Percentiles rank a stretch among this genome's conserved stretches.
These are phyloP conservation scores for Drosophila testacea DNA, from an alignment of 2,888 invertebrate genomes.

Conservation along the genomic window DNA sequence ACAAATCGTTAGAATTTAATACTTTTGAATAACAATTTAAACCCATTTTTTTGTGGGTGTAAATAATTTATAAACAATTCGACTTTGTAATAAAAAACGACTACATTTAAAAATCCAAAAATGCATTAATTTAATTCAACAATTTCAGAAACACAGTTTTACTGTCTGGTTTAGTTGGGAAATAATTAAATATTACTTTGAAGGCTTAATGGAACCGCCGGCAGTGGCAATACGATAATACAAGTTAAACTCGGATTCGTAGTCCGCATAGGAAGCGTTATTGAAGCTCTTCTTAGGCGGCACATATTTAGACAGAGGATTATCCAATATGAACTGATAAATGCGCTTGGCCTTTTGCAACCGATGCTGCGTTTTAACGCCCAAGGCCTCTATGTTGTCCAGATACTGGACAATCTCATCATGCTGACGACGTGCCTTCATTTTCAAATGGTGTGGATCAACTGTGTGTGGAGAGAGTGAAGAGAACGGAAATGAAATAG, in stretches of 20 bases:
- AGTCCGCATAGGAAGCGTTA: slow-evolving; percentile 81
- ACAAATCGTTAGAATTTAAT: slow-evolving; percentile 43
- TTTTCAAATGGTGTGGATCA: slow-evolving; percentile 72
- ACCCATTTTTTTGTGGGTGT: slow-evolving; percentile 68
- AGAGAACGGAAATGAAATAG: slow-evolving; percentile 59
- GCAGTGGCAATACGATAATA: slow-evolving; percentile 85
- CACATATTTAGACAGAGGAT: slow-evolving; percentile 82
- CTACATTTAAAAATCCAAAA: slow-evolving; percentile 44
- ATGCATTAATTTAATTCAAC: not conserved
- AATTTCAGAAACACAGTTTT: not conserved
- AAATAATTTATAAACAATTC: slow-evolving; percentile 57
- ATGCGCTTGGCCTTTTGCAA: slow-evolving; percentile 75
- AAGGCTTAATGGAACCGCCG: slow-evolving; percentile 68
- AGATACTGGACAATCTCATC: slow-evolving; percentile 81
- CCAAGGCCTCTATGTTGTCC: slow-evolving; percentile 80
- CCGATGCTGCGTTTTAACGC: slow-evolving; percentile 70
- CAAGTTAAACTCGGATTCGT: slow-evolving; percentile 83
- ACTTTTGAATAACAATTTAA: slow-evolving; percentile 52
- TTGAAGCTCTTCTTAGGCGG: slow-evolving; percentile 77
- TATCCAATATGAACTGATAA: slow-evolving; percentile 79
- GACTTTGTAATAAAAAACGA: slow-evolving; percentile 69
- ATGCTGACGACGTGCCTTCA: slow-evolving; percentile 73
- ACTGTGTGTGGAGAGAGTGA: slow-evolving; percentile 58
- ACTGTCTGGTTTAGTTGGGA: not conserved
- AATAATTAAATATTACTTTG: not conserved